Percentiles rank a stretch among this genome's conserved stretches.
Conservation (phyloP, 2,888 invertebrate species). For the Polylopha cassiicola region DNA sequence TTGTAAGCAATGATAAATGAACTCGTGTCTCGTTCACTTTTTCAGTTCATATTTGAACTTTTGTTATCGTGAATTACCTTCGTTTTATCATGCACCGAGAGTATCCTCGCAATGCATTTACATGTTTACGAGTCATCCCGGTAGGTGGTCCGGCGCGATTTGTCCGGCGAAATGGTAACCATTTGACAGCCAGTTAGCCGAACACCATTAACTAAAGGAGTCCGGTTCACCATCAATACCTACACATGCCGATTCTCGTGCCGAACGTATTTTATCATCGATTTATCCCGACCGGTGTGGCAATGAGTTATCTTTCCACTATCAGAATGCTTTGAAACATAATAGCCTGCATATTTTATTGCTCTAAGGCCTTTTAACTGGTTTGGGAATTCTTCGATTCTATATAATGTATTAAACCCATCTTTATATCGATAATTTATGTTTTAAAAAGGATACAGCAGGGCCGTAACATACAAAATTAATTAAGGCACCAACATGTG, state of each 20-base stretch:
- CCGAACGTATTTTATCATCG: slow-evolving; percentile 49
- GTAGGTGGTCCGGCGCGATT: slow-evolving; percentile 67
- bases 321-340: slow-evolving; percentile 50
- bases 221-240: slow-evolving; percentile 41
- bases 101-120: slow-evolving; percentile 55
- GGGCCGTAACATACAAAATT: too few species aligned
- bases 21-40: slow-evolving; percentile 17
- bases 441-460: too few species aligned
- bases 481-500: slow-evolving; percentile 15
- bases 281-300: slow-evolving; percentile 46
- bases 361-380: slow-evolving; percentile 30
- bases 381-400: slow-evolving; percentile 7
- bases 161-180: slow-evolving; percentile 58
- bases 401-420: too few species aligned
- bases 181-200: slow-evolving; percentile 60
- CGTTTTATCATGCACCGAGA: slow-evolving; percentile 46
- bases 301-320: slow-evolving; percentile 53
- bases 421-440: too few species aligned
- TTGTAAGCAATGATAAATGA: slow-evolving; percentile 17
- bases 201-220: slow-evolving; percentile 57
- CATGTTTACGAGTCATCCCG: slow-evolving; percentile 62
- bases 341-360: slow-evolving; percentile 48
- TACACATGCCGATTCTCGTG: slow-evolving; percentile 42
- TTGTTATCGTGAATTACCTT: slow-evolving; percentile 35
- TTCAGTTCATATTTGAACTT: slow-evolving; percentile 32